phyloP scores from a whole-genome alignment of 2,113 vertebrate genomes.

The Orthochromis indermauri region DNA sequence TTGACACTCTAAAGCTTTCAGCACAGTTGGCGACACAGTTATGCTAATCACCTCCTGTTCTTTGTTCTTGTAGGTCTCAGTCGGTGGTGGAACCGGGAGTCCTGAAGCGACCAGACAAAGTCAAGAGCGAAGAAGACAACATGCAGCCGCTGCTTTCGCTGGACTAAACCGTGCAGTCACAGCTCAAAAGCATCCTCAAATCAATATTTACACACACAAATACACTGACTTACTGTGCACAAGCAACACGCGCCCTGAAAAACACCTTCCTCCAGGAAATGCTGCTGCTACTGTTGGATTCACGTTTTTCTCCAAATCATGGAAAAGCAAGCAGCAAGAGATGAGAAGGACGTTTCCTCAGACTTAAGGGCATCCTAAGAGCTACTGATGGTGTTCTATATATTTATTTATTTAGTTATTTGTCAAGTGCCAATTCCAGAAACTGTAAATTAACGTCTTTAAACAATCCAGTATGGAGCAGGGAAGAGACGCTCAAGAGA shows the following conservation, averaged over 20 bases:
- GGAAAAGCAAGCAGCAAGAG: background rate
- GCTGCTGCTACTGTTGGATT: background rate
- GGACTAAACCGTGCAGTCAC: conserved; percentile 70
- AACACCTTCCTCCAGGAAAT: background rate
- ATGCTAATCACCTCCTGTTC: background rate
- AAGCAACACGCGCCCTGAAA: background rate
- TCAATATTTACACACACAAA: background rate
- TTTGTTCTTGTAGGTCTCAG: conserved; percentile 79
- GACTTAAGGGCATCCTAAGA: background rate
- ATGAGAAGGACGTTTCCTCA: background rate
- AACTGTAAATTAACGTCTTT: conserved; percentile 18
- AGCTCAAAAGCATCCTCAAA: background rate
- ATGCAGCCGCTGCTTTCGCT: conserved; percentile 96
- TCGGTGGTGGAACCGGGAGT: conserved; percentile 95
- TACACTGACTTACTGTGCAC: conserved; percentile 7
- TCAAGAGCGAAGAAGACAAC: conserved; percentile 93
- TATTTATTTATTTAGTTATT: conserved; percentile 69
- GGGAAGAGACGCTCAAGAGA: background rate
- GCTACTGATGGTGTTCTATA: conserved; percentile 3
- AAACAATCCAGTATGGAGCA: conserved; percentile 61
- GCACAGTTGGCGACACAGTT: background rate
- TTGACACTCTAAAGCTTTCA: background rate
- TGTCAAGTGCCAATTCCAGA: conserved; percentile 89
- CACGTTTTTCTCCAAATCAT: background rate
- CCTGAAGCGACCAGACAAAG: conserved; percentile 90